Base-by-base conservation (phyloP, 2,113 vertebrate genomes). In the Triplophysa siluroides region DNA sequence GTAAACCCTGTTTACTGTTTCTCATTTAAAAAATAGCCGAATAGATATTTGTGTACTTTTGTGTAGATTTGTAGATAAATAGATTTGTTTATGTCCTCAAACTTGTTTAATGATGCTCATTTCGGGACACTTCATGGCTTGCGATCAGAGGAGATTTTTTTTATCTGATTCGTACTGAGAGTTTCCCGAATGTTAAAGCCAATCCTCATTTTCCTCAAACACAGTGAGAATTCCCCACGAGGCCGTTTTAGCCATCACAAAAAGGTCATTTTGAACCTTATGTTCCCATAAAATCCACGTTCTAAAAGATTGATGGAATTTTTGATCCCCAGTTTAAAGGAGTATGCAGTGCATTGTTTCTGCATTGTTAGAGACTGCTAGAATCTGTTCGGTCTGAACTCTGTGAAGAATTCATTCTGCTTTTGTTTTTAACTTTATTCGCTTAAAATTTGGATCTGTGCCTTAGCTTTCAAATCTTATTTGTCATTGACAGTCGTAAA, bases 261-360 rank as follows among this genome's bases (percentile, higher is more conserved):
- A 58, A 33, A 72, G 29, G 69, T 58, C 18, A 58, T 72, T 72
- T 72, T 21, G 19, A 72, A 58, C 69, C 58, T 58, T 38, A 72
- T 72, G 52, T 56, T 13, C 19, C 52, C 12, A 72, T 72, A 58
- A 71, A 72, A 58, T 11, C 19, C 19, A 58, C 52, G 14, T 58
- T 72, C 19, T 21, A 41, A 6, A 10, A 38, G 52, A 72, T 14
- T 72, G 69, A 72, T 72, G n/a, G 1, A 3, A 21, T 21, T 58
- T n/a, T 58, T 58, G 16, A 54, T 54, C 43, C 24, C 52, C 52
- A 26, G 47, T 54, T 70, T 54, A 54, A 70, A 54, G 24, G 47
- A 19, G 24, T 54, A 24, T 54, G 68, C 24, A 29, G 24, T 54
- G 45, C 67, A 50, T 50, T 26, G 66, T 23, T 69, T 69, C 67